Evolutionary conservation across 2,888 invertebrate species (phyloP).

Genomic region (Chloroclystis v-ata): DNA sequence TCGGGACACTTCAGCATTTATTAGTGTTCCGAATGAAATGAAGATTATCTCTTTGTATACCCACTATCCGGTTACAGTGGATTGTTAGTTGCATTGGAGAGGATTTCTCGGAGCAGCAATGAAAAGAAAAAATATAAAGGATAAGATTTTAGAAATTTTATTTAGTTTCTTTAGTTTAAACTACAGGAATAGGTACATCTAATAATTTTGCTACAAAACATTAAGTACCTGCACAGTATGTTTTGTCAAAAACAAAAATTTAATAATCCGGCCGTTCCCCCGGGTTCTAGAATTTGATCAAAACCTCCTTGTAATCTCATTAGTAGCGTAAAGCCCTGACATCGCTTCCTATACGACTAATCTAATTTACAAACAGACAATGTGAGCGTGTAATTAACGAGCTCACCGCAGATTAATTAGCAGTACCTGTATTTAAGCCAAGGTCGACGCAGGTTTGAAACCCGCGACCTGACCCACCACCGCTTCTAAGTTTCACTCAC

Average conservation of each 20-base stretch:
- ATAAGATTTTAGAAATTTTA: no score
- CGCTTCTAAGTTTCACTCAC: no score
- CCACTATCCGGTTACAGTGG: no score
- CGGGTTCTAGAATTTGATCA: background rate
- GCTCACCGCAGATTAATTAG: slow-evolving; percentile 26
- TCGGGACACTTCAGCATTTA: slow-evolving; percentile 33
- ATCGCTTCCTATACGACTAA: slow-evolving; percentile 16
- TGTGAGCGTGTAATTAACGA: slow-evolving; percentile 30
- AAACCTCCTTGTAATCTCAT: slow-evolving; percentile 8
- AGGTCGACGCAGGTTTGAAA: slow-evolving; percentile 6
- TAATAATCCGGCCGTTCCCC: no score
- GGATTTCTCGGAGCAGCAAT: background rate
- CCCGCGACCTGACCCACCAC: slow-evolving; percentile 1
- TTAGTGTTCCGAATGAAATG: slow-evolving; percentile 30
- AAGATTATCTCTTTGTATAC: slow-evolving; percentile 27
- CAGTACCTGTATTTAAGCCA: slow-evolving; percentile 12
- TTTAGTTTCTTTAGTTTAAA: no score
- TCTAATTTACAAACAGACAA: slow-evolving; percentile 26
- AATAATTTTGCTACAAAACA: no score
- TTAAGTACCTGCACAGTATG: no score
- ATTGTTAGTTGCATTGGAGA: no score
- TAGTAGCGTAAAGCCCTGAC: slow-evolving; percentile 10
- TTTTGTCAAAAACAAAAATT: no score
- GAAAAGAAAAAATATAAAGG: no score
- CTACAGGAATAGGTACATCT: no score